Evolutionary conservation across 2,888 invertebrate genomes (phyloP).

Genomic region (Diarsia brunnea): DNA sequence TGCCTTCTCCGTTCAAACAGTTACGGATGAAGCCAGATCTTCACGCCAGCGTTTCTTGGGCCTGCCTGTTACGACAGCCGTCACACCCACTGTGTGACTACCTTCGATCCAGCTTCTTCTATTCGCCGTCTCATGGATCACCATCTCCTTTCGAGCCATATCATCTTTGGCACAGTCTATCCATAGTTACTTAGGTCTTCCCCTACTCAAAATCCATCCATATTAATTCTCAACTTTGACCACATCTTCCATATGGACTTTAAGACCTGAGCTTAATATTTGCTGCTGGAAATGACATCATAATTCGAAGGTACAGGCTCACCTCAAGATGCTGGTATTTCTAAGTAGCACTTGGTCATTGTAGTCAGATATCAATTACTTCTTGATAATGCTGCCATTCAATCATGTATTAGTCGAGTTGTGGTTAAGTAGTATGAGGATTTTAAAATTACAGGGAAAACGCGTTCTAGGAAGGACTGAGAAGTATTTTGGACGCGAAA

Average conservation of each 20-base stretch:
- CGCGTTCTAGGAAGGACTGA: background rate
- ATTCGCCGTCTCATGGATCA: background rate
- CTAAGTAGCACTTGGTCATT: background rate
- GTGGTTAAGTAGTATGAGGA: background rate
- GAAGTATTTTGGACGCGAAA: background rate
- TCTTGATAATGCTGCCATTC: constrained; percentile 14
- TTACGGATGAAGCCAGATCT: too few species aligned
- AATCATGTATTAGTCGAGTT: background rate
- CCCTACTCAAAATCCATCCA: background rate
- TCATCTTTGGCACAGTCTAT: background rate
- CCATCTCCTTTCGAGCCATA: background rate
- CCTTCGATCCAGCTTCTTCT: background rate
- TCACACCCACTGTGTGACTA: too few species aligned
- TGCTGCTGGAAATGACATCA: background rate
- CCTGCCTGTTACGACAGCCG: too few species aligned
- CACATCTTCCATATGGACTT: background rate
- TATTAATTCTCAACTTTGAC: background rate
- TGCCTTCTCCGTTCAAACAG: too few species aligned
- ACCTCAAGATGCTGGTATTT: constrained; percentile 3
- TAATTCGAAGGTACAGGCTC: background rate
- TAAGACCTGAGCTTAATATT: background rate
- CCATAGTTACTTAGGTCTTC: background rate
- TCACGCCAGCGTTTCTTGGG: too few species aligned
- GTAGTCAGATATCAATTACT: background rate
- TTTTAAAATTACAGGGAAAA: background rate